Evolutionary conservation across 2,888 invertebrate species (phyloP), one percentile per base, ranked within the genome.

Genomic region (Caenorhabditis angaria): DNA sequence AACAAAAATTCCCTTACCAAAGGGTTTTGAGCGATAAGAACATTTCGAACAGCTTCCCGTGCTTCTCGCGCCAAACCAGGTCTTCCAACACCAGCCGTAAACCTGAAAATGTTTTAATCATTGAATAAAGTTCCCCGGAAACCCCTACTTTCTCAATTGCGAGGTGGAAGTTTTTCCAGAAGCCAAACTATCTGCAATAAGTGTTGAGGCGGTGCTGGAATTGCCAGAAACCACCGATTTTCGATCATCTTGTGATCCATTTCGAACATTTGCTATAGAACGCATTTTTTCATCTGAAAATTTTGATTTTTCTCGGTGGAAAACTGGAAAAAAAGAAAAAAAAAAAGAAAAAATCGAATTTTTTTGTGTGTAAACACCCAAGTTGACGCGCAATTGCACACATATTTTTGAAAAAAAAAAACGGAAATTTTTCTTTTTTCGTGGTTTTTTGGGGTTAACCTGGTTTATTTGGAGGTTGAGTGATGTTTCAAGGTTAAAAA

Each of bases 1-100:
- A n/a, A 28, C n/a, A 55, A 27, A 20, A 5, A 14, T 56, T 4
- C n/a, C 53, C 65, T 28, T 24, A 85, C 82, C 67, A 76, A 47
- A n/a, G 84, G 84, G 73, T 83, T 85, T 50, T 77, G 82, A 32
- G 80, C 76, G 25, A 80, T 78, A 20, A 86, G 70, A 4, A 80
- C 82, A 48, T 78, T 83, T 35, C 82, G 62, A 5, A 85, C 85
- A 5, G 85, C 85, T 71, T 87, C 86, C 25, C 86, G 68, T 8
- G 83, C 83, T 53, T 85, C 85, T 48, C 83, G 57, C 6, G 86
- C 86, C 56, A 84, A 61, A n/a, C 86, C 86, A 1, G 82, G 80
- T 47, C 78, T 76, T 18, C 86, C 84, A 18, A 86, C 84, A 4
- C 81, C 83, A 2, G 85, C 83, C 6, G 85, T 85, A 61, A 86